Conservation (phyloP, 2,113 vertebrate genomes). For the Circaetus gallicus region DNA sequence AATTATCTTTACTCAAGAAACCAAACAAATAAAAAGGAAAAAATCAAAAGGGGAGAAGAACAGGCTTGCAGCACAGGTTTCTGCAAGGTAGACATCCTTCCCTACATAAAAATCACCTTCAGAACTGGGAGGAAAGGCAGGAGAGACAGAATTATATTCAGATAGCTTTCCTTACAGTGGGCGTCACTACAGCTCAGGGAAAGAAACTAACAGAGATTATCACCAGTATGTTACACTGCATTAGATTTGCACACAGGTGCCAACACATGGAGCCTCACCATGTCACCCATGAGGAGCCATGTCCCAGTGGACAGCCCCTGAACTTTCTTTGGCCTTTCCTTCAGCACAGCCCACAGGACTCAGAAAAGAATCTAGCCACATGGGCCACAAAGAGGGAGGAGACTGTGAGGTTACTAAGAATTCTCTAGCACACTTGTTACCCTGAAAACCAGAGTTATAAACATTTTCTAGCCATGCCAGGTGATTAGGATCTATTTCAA, state of each 20-base stretch:
- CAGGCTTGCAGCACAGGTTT: not conserved
- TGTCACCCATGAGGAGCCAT: not conserved
- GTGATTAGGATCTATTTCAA: not conserved
- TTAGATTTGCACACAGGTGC: not conserved
- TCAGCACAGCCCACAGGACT: not conserved
- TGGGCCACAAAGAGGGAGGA: not conserved
- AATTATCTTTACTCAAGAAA: not conserved
- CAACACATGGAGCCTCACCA: rapidly evolving
- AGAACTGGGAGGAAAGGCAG: not conserved
- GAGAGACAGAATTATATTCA: not conserved
- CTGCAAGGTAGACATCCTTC: not conserved
- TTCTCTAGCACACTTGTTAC: not conserved
- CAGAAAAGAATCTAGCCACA: not conserved
- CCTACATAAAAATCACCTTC: not conserved
- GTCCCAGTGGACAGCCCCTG: not conserved
- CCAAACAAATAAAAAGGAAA: not conserved
- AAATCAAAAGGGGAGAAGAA: not conserved
- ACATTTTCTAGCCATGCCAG: not conserved
- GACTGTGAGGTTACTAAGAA: not conserved
- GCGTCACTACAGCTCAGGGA: not conserved
- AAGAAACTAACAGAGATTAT: not conserved
- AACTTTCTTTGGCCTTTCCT: not conserved
- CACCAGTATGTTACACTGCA: not conserved
- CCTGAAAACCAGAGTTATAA: not conserved
- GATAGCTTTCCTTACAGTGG: not conserved